Evolutionary conservation across 2,888 invertebrate genomes (phyloP).

Genomic region (Eumacrocentrus americanus): DNA sequence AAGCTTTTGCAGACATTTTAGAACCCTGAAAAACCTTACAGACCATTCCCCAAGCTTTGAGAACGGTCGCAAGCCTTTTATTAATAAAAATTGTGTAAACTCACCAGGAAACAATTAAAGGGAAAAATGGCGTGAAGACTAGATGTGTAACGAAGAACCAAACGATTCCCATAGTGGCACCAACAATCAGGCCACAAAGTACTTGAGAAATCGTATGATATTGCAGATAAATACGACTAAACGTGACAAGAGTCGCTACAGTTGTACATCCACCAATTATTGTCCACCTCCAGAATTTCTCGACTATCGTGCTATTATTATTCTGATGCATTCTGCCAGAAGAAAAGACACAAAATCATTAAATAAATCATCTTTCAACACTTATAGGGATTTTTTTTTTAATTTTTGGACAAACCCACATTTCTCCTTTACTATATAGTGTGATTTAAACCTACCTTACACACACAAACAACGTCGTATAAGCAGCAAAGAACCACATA

Average conservation of each 20-base stretch:
- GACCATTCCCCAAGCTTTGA: too few species aligned
- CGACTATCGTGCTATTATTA: conserved; percentile 79
- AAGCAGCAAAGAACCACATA: conserved; percentile 88
- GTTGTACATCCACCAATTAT: conserved; percentile 69
- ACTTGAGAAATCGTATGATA: conserved; percentile 88
- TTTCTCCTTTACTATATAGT: too few species aligned
- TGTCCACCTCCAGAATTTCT: conserved; percentile 74
- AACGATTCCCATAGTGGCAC: conserved; percentile 73
- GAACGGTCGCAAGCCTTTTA: too few species aligned
- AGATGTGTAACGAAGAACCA: conserved; percentile 86
- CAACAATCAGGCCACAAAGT: conserved; percentile 77
- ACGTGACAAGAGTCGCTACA: conserved; percentile 69
- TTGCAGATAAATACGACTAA: conserved; percentile 81
- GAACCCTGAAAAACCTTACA: too few species aligned
- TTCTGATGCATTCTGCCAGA: conserved; percentile 78
- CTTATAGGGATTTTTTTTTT: not conserved
- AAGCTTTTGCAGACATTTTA: too few species aligned
- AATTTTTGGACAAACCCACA: too few species aligned
- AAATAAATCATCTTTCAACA: not conserved
- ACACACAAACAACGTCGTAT: conserved; percentile 83
- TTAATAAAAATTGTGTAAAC: too few species aligned
- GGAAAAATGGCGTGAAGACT: conserved; percentile 83
- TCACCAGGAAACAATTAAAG: conserved; percentile 84
- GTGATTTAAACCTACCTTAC: conserved; percentile 70
- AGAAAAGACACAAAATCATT: conserved; percentile 22